Conservation (phyloP, 2,888 invertebrate species). For the Agonum fuliginosum region DNA sequence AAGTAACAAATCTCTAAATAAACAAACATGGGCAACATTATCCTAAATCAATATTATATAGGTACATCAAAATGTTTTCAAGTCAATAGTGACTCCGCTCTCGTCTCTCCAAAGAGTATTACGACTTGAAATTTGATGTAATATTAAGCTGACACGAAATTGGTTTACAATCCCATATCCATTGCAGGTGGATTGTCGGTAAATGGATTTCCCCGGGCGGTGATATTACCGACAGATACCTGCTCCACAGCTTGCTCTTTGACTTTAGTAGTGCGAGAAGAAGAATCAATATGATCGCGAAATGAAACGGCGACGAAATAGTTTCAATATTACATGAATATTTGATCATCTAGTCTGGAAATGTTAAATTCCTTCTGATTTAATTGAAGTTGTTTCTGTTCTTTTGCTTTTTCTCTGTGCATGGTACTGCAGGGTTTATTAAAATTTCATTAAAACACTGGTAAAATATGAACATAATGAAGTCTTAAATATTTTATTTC, state of each 20-base stretch:
- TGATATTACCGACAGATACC: slow-evolving; percentile 28
- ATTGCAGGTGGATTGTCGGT: slow-evolving; percentile 47
- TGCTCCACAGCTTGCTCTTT: slow-evolving; percentile 22
- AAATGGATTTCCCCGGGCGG: slow-evolving; percentile 41
- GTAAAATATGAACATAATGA: too few species aligned
- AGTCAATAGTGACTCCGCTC: slow-evolving; percentile 15
- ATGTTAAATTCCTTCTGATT: too few species aligned
- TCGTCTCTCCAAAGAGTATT: slow-evolving; percentile 4
- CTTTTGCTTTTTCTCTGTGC: too few species aligned
- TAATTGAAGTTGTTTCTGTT: too few species aligned
- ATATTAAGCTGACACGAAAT: slow-evolving; percentile 47
- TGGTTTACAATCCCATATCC: slow-evolving; percentile 48
- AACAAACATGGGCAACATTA: neutral
- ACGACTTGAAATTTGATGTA: slow-evolving; percentile 45
- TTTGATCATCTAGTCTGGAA: too few species aligned
- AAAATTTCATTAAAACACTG: too few species aligned
- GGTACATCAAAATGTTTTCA: slow-evolving; percentile 13
- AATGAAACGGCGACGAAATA: neutral
- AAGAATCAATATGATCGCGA: neutral
- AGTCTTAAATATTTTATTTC: too few species aligned
- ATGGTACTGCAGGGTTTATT: too few species aligned
- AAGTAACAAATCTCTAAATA: too few species aligned
- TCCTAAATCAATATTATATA: slow-evolving; percentile 36
- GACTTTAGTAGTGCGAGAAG: neutral
- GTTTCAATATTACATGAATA: slow-evolving; percentile 1